Evolutionary conservation across 2,888 invertebrate species (phyloP).

Genomic region (Geophilus truncorum): DNA sequence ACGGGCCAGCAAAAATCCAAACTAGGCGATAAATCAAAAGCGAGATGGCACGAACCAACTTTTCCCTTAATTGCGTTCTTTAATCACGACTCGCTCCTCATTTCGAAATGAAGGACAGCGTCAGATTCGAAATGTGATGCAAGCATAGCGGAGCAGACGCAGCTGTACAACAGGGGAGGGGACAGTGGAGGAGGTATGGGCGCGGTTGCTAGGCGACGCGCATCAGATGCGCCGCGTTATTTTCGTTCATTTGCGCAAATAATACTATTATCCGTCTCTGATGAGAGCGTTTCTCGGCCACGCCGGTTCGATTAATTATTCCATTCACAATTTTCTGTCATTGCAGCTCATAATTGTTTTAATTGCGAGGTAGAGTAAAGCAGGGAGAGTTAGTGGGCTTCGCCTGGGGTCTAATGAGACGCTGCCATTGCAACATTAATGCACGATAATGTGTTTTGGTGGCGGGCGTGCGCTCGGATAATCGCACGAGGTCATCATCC

Average conservation of each 20-base stretch:
- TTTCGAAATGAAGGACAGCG: conserved; percentile 8
- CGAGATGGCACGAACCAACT: conserved; percentile 20
- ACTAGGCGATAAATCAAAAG: conserved; percentile 31
- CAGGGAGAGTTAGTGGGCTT: neutral
- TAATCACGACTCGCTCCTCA: conserved; percentile 7
- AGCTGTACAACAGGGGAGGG: neutral
- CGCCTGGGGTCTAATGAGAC: conserved; percentile 12
- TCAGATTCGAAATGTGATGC: conserved; percentile 16
- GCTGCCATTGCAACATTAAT: conserved; percentile 6
- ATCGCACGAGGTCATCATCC: neutral
- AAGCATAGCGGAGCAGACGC: neutral
- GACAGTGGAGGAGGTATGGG: neutral
- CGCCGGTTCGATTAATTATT: conserved; percentile 1
- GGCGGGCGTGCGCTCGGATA: neutral
- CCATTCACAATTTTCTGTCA: conserved; percentile 12
- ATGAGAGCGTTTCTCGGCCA: neutral
- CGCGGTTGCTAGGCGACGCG: neutral
- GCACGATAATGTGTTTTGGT: conserved; percentile 16
- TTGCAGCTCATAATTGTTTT: conserved; percentile 9
- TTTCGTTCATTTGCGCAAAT: conserved; percentile 3
- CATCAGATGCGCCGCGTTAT: conserved; percentile 16
- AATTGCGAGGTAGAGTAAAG: neutral
- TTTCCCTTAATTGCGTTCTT: conserved; percentile 12
- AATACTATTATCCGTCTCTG: conserved; percentile 12
- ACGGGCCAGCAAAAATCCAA: neutral